phyloP scores from a whole-genome alignment of 2,888 invertebrate genomes.

The Branchellion lobata region DNA sequence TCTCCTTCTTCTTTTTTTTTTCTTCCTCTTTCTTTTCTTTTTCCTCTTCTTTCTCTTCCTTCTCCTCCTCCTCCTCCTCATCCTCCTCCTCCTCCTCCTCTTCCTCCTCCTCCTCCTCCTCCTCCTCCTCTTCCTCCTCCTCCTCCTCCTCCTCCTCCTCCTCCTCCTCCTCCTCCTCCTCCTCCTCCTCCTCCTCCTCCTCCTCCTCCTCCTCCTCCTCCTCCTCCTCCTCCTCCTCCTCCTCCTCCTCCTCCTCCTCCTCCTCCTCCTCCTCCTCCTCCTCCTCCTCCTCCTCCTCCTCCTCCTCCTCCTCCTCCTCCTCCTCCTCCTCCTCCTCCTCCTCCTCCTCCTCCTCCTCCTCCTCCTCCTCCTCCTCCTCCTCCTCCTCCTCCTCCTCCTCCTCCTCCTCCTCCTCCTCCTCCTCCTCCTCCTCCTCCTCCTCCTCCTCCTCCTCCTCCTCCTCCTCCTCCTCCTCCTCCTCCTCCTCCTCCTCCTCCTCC shows the following conservation, averaged over 20 bases:
- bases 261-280: not conserved
- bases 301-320: not conserved
- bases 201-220: not conserved
- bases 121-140: not conserved
- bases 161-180: slow-evolving; percentile 21
- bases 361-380: not conserved
- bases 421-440: not conserved
- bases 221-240: not conserved
- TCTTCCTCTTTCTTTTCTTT: too few relatives aligned
- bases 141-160: not conserved
- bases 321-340: not conserved
- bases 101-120: not conserved
- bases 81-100: too few relatives aligned
- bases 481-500: not conserved
- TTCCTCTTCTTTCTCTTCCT: not conserved
- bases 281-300: not conserved
- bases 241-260: not conserved
- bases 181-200: not conserved
- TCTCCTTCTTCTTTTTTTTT: too few relatives aligned
- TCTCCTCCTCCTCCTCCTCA: too few relatives aligned
- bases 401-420: not conserved
- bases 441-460: not conserved
- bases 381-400: not conserved
- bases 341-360: not conserved
- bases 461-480: not conserved